A percentile compares a stretch with the other conserved stretches of the same genome.
These are phyloP conservation scores for Homalodisca vitripennis DNA, from an alignment of 1,140 invertebrate genomes.

Conservation along the genomic window DNA sequence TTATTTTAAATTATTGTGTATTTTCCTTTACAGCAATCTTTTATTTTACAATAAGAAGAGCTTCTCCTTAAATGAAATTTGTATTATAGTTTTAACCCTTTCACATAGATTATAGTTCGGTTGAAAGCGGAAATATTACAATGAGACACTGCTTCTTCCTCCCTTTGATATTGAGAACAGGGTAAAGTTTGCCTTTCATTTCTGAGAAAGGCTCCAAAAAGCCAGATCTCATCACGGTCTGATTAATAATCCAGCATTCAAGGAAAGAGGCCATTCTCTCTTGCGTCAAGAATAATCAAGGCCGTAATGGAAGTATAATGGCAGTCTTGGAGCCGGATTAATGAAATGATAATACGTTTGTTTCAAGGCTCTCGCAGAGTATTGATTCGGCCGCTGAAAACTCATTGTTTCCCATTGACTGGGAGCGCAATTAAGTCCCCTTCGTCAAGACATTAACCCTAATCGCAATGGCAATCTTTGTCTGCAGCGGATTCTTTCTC, in stretches of 20 bases:
- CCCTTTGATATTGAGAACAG: no score
- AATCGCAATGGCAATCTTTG: background rate
- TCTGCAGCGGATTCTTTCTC: background rate
- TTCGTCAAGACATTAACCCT: conserved; percentile 11
- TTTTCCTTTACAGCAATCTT: no score
- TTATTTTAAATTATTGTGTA: no score
- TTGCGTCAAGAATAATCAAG: background rate
- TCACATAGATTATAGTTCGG: no score
- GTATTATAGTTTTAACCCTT: no score
- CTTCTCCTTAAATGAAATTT: no score
- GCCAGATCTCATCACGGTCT: background rate
- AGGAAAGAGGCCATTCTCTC: background rate
- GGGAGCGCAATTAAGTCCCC: conserved; percentile 4
- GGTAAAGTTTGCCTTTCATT: no score
- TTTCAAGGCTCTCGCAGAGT: background rate
- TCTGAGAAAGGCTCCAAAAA: no score
- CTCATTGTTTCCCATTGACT: background rate
- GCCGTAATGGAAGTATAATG: conserved; percentile 9
- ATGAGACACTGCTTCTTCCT: no score
- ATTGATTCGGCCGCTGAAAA: conserved; percentile 1
- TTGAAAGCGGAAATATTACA: no score
- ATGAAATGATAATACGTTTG: conserved; percentile 8
- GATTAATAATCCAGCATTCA: conserved; percentile 1
- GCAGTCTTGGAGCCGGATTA: conserved; percentile 11
- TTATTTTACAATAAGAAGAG: no score